phyloP scores from a whole-genome alignment of 2,797 vertebrate genomes.

The Tinamus major region DNA sequence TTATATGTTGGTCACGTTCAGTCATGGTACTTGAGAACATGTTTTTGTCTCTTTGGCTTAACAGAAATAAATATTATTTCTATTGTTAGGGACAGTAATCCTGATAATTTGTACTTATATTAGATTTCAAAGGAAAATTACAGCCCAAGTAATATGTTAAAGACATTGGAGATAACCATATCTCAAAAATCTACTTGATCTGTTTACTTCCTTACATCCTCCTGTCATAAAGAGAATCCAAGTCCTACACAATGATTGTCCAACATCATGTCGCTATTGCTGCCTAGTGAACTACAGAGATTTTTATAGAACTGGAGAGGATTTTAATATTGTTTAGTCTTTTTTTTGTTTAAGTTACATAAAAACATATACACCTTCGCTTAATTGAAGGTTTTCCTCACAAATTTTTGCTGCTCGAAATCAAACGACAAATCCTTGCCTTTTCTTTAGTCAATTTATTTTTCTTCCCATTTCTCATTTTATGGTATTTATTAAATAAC shows the following conservation, averaged over 20 bases:
- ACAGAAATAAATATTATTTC: neutral
- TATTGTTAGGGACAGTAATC: neutral
- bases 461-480: neutral
- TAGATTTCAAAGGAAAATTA: neutral
- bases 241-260: neutral
- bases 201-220: neutral
- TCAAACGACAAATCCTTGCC: neutral
- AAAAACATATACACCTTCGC: neutral
- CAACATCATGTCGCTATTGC: neutral
- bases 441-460: fast-evolving
- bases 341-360: neutral
- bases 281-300: neutral
- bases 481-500: neutral
- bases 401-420: neutral
- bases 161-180: neutral
- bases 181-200: neutral
- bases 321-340: neutral
- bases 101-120: neutral
- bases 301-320: neutral
- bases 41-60: neutral
- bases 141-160: neutral
- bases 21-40: neutral
- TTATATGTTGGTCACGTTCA: neutral
- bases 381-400: neutral
- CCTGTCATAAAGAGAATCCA: neutral